Base-by-base conservation (phyloP, 37 sponge, comb jelly and placozoan genomes). In the Tethya wilhelma region DNA sequence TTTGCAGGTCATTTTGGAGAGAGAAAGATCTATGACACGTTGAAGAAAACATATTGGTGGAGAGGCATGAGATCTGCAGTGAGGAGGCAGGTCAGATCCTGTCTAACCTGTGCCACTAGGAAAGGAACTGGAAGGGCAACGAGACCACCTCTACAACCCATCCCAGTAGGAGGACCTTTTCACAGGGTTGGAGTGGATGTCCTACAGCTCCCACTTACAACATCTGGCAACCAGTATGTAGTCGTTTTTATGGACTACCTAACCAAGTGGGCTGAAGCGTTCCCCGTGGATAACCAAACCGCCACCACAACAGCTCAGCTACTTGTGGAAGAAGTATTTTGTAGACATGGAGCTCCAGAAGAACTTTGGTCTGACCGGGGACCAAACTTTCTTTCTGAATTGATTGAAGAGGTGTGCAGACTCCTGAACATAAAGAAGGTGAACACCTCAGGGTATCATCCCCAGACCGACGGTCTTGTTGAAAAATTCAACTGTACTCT, bases 211-310 rank as follows among this genome's bases (percentile, higher is more conserved):
- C 90, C 85, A 1, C 59, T 44, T 26, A 84, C 90, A 11, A 39
- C 36, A 19, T 38, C 58, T 55, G 75, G 90, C 4, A 89, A 83
- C 43, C 79, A 34, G 9, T 90, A 84, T 53, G 80, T 78, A 17
- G 60, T 79, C 32, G 84, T 79, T 4, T 90, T 79, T 74, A 39
- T 90, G 36, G 85, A 90, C 41, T 90, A 90, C 44, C 38, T 90
- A 31, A 84, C 85, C 6, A 84, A 84, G 42, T 90, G 90, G 90
- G 79, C 76, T n/a, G 90, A 90, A 56, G 90, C 79, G 4, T 89
- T 79, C 67, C 69, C 85, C 2, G 30, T 77, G 12, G 70, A 80
- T 33, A 77, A 84, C 33, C 84, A 78, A 19, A 78, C 14, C 7
- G 80, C 84, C 1, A 71, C 63, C 2, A 89, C 90, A 17, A 79